Percentiles rank a stretch among this genome's conserved stretches.
Evolutionary conservation across 1,140 invertebrate species (phyloP).

Genomic region (Whitmania pigra): DNA sequence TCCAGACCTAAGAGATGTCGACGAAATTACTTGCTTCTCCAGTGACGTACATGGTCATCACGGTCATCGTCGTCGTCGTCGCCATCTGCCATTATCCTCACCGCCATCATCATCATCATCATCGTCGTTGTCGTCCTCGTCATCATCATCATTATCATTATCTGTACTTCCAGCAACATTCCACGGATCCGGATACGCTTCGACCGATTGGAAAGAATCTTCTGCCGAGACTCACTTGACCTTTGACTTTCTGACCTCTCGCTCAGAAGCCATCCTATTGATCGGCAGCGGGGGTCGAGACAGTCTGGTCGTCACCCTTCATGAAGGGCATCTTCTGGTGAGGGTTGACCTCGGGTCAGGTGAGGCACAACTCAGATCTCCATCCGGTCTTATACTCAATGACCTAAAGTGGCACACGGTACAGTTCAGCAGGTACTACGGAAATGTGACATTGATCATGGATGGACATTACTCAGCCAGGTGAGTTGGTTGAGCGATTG

Average conservation of each 20-base stretch:
- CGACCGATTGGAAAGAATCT: not conserved
- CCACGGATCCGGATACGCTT: not conserved
- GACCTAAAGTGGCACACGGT: not conserved
- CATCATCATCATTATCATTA: too few species aligned
- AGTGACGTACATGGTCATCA: too few species aligned
- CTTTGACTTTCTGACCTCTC: not conserved
- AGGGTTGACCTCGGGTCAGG: not conserved
- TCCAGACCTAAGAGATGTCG: too few species aligned
- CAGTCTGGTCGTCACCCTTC: not conserved
- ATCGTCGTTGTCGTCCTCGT: too few species aligned
- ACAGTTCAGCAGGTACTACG: not conserved
- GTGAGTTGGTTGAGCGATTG: not conserved
- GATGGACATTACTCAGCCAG: not conserved
- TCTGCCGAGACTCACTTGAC: not conserved
- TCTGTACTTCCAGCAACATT: constrained; percentile 4
- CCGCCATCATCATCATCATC: too few species aligned
- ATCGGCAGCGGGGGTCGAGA: not conserved
- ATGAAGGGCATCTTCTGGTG: not conserved
- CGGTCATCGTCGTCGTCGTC: too few species aligned
- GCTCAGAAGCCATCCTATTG: not conserved
- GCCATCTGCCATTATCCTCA: too few species aligned
- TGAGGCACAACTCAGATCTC: not conserved
- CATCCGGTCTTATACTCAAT: not conserved
- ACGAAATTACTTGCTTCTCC: too few species aligned
- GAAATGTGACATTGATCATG: not conserved